A percentile compares a stretch with the other conserved stretches of the same genome.
These are phyloP conservation scores for Onchidella celtica DNA, from an alignment of 2,888 invertebrate species.

Conservation along the genomic window DNA sequence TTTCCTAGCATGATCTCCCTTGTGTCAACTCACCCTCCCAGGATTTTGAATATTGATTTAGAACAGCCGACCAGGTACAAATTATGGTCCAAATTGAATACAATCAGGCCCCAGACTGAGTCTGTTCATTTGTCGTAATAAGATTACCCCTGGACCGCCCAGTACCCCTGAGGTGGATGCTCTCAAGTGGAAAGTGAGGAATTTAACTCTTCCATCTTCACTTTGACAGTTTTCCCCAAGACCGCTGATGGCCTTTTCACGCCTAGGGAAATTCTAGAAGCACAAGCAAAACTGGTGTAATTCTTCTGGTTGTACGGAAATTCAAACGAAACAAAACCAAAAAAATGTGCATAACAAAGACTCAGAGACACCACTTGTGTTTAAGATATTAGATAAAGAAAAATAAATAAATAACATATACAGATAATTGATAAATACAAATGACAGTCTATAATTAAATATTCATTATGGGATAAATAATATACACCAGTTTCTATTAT, in stretches of 20 bases:
- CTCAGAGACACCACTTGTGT: no score
- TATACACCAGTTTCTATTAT: no score
- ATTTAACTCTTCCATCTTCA: slow-evolving; percentile 11
- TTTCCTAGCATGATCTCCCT: slow-evolving; percentile 13
- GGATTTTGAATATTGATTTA: slow-evolving; percentile 39
- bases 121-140: slow-evolving; percentile 45
- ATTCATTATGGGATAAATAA: no score
- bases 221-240: neutral
- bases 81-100: slow-evolving; percentile 16
- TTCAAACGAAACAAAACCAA: no score
- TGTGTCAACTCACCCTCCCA: slow-evolving; percentile 1
- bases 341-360: no score
- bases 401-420: no score
- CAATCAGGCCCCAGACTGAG: slow-evolving; percentile 13
- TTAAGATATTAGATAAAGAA: no score
- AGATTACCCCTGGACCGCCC: slow-evolving; percentile 31
- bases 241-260: neutral
- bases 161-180: slow-evolving; percentile 16
- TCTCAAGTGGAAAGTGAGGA: slow-evolving; percentile 16
- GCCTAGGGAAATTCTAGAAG: no score
- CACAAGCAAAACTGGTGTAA: neutral
- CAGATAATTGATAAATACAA: no score
- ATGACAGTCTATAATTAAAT: no score
- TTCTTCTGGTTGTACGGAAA: no score
- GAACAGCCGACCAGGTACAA: slow-evolving; percentile 28